Percentiles rank a stretch among this genome's conserved stretches.
phyloP scores from a whole-genome alignment of 1,140 invertebrate genomes.

The Ostrea denselamellosa region DNA sequence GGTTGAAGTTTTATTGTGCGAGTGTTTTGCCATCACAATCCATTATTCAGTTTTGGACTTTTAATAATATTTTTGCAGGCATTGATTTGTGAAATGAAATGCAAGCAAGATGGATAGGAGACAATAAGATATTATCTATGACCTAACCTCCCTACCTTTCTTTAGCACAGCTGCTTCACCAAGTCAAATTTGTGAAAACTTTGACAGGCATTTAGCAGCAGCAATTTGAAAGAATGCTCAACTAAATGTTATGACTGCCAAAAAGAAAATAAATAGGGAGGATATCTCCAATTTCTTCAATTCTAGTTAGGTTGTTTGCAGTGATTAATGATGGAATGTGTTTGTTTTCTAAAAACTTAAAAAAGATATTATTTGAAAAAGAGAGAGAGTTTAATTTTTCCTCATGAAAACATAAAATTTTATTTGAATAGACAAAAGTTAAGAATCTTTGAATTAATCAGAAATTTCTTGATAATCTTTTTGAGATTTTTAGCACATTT shows the following conservation, averaged over 20 bases:
- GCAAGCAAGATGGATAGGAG: conserved; percentile 34
- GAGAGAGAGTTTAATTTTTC: neutral
- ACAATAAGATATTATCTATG: conserved; percentile 33
- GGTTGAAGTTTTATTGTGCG: neutral
- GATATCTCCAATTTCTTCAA: conserved; percentile 27
- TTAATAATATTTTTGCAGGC: conserved; percentile 4
- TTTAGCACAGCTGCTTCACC: neutral
- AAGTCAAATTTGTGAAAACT: conserved; percentile 15
- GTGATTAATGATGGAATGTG: conserved; percentile 9
- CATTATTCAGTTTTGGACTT: neutral
- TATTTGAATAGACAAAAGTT: neutral
- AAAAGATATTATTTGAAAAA: neutral
- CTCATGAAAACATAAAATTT: neutral
- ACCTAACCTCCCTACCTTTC: neutral
- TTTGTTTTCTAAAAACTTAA: conserved; percentile 1
- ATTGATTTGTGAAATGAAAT: conserved; percentile 40
- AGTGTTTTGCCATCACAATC: neutral
- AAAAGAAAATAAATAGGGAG: conserved; percentile 30
- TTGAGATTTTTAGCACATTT: neutral
- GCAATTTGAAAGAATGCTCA: neutral
- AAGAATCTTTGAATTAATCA: neutral
- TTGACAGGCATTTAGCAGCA: conserved; percentile 27
- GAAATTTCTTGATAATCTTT: neutral
- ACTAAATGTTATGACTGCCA: conserved; percentile 38
- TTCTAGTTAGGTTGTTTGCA: neutral